Conservation (phyloP, 2,888 invertebrate genomes). For the Magallana nippona region DNA sequence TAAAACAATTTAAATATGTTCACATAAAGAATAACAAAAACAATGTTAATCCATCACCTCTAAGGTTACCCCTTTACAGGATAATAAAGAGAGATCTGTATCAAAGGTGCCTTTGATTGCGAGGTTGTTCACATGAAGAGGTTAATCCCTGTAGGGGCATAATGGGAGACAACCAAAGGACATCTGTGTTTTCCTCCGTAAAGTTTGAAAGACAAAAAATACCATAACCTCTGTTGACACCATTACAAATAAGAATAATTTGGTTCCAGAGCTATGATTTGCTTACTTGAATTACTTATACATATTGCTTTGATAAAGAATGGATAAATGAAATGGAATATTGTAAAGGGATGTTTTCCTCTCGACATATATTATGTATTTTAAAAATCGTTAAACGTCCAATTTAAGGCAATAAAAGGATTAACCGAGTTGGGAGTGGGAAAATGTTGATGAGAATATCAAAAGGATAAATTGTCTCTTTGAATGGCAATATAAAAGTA, state of each 20-base stretch:
- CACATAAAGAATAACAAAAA: constrained; percentile 2
- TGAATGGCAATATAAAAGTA: constrained; percentile 23
- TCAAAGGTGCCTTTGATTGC: background rate
- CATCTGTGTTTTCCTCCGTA: background rate
- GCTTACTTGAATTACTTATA: constrained; percentile 9
- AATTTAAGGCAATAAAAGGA: constrained; percentile 27
- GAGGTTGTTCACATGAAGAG: constrained; percentile 22
- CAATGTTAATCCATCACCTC: constrained; percentile 6
- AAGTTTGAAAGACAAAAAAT: constrained; percentile 1
- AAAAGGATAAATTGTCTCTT: constrained; percentile 17
- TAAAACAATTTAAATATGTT: background rate
- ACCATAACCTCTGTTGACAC: constrained; percentile 25
- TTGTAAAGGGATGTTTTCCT: constrained; percentile 11
- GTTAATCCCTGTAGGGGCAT: background rate
- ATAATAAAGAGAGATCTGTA: background rate
- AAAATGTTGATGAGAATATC: constrained; percentile 21
- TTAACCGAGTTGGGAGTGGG: constrained; percentile 10
- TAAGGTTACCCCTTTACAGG: no score
- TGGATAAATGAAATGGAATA: constrained; percentile 15
- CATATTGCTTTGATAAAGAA: constrained; percentile 3
- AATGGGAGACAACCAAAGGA: background rate
- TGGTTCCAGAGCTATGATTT: constrained; percentile 21
- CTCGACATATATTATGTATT: constrained; percentile 6
- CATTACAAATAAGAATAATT: constrained; percentile 19
- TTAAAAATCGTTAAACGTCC: background rate